These are phyloP conservation scores for Tetrax tetrax DNA, from an alignment of 2,113 vertebrate species.

Conservation along the genomic window DNA sequence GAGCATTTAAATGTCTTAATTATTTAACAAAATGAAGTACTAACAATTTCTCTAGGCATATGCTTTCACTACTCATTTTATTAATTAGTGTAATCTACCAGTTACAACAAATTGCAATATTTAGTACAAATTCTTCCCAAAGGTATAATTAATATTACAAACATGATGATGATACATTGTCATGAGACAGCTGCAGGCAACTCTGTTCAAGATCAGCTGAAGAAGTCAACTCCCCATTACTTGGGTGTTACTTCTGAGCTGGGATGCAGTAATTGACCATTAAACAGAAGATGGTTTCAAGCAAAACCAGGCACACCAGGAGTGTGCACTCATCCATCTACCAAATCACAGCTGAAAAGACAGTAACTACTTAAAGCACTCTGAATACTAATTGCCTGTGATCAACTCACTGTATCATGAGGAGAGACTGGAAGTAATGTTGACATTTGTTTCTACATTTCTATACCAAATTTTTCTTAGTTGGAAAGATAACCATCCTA, in stretches of 20 bases:
- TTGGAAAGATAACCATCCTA: neutral
- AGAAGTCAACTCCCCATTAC: neutral
- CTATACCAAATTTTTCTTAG: neutral
- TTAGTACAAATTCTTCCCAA: neutral
- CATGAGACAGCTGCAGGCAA: neutral
- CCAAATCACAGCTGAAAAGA: neutral
- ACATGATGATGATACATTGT: neutral
- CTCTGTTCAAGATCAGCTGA: fast-evolving
- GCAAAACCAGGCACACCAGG: neutral
- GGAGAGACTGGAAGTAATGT: neutral
- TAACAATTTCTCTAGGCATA: neutral
- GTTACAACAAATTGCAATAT: neutral
- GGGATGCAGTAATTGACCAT: neutral
- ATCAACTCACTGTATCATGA: neutral
- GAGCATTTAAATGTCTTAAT: neutral
- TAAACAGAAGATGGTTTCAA: neutral
- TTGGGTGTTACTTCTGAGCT: neutral
- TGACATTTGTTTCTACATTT: neutral
- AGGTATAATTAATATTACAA: neutral
- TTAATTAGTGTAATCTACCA: neutral
- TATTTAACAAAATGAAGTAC: neutral
- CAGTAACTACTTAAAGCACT: neutral
- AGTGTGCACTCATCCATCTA: neutral
- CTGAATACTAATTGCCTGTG: neutral
- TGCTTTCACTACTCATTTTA: neutral